These are phyloP conservation scores for Thera obeliscata DNA, from an alignment of 2,888 invertebrate species.

Conservation along the genomic window DNA sequence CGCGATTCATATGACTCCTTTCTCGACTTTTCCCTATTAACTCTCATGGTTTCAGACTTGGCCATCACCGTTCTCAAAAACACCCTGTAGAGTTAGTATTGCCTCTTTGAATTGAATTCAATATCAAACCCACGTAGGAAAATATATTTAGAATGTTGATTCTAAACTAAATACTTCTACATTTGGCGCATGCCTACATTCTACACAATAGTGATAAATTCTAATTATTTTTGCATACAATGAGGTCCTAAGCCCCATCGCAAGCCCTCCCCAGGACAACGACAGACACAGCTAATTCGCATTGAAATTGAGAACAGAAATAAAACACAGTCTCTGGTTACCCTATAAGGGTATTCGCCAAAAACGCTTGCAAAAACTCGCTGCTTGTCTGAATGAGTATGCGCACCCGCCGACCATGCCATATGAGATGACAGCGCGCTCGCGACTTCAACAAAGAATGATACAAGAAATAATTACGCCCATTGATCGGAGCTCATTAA, in stretches of 20 bases:
- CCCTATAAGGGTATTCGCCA: slow-evolving; percentile 70
- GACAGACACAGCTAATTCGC: slow-evolving; percentile 31
- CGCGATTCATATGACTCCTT: too few relatives aligned
- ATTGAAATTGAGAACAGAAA: slow-evolving; percentile 41
- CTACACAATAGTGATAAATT: background rate
- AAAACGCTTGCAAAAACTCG: slow-evolving; percentile 70
- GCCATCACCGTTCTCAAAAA: too few relatives aligned
- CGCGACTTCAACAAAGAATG: slow-evolving; percentile 73
- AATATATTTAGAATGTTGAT: too few relatives aligned
- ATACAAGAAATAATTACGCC: slow-evolving; percentile 83
- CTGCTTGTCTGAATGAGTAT: slow-evolving; percentile 47
- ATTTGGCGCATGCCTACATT: background rate
- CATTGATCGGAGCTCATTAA: slow-evolving; percentile 81
- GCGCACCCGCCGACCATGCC: slow-evolving; percentile 46
- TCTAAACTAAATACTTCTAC: too few relatives aligned
- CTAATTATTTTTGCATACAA: background rate
- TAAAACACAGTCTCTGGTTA: slow-evolving; percentile 40
- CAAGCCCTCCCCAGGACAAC: background rate
- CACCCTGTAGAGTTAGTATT: too few relatives aligned
- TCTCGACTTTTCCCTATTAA: too few relatives aligned
- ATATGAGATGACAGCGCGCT: slow-evolving; percentile 71
- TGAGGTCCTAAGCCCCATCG: background rate
- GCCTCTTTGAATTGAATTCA: too few relatives aligned
- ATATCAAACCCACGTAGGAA: too few relatives aligned
- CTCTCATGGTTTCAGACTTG: too few relatives aligned